A percentile compares a stretch with the other conserved stretches of the same genome.
Conservation (phyloP, 2,113 vertebrate genomes). For the Peromyscus leucopus region DNA sequence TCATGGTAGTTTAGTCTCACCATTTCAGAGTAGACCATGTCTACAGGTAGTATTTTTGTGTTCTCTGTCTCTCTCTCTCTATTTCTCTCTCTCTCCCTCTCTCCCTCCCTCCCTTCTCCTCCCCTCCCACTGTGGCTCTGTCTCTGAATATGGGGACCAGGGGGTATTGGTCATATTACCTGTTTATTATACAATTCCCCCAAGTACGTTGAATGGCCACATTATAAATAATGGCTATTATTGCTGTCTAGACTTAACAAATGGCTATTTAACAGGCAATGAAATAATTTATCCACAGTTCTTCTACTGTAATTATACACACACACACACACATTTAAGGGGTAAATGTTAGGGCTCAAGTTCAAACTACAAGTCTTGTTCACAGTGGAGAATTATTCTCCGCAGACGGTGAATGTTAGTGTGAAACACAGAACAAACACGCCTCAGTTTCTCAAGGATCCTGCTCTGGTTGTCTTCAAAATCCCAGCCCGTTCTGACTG, state of each 20-base stretch:
- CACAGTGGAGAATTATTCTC: constrained; percentile 57
- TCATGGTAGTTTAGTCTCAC: not conserved
- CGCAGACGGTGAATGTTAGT: not conserved
- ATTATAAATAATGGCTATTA: constrained; percentile 74
- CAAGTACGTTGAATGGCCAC: constrained; percentile 60
- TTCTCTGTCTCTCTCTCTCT: not conserved
- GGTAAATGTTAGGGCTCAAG: constrained; percentile 44
- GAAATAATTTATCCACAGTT: constrained; percentile 76
- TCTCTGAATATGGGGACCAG: not conserved
- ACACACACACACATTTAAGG: constrained; percentile 54
- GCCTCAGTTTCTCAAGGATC: constrained; percentile 8
- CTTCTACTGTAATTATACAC: constrained; percentile 55
- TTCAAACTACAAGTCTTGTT: constrained; percentile 65
- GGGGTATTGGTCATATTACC: constrained; percentile 22
- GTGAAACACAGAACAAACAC: constrained; percentile 30
- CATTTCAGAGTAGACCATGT: constrained; percentile 28
- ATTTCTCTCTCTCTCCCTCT: not conserved
- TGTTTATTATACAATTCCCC: constrained; percentile 64
- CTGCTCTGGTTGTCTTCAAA: not conserved
- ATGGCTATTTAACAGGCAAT: constrained; percentile 71
- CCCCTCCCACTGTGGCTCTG: not conserved
- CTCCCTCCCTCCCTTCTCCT: not conserved
- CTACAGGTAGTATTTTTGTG: constrained; percentile 40
- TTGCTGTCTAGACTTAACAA: constrained; percentile 78
- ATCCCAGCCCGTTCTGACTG: not conserved